Base-by-base conservation (phyloP, 2,113 vertebrate genomes). In the Cynoglossus semilaevis region DNA sequence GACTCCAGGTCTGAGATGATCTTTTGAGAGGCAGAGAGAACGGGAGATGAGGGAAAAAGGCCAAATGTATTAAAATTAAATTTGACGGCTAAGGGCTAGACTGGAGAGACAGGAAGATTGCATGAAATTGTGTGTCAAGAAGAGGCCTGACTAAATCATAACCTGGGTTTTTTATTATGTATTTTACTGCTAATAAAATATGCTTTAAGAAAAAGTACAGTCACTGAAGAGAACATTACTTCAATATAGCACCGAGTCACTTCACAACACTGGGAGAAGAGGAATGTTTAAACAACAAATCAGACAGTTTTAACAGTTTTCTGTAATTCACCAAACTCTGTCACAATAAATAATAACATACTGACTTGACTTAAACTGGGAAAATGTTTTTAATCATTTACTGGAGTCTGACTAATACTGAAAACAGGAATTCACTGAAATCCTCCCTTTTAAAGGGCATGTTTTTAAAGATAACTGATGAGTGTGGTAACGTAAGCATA, bases 1-100 rank as follows among this genome's bases (percentile, higher is more conserved):
- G 97, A 98, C 82, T 99, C 97, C 0, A 99, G 92, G 84, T 99
- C 97, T 14, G 97, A 99, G 91, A 99, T 98, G 80, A 99, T 96
- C 97, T 99, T 29, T 29, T 29, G 70, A n/a, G 41, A 9, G 34
- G 15, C 10, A 36, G 16, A 15, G 15, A 49, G 17, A 52, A 14
- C 14, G 37, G 10, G 16, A 17, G 29, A 15, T 22, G 1, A 15
- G 9, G 1, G 37, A 17, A 9, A 44, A 18, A 1, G 15, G 1
- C 4, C 9, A 45, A 45, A 45, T 17, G 3, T 9, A 1, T 3
- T 15, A 15, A 42, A 4, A 29, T 29, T 29, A 4, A 40, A 40
- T 40, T 40, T 40, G 38, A 29, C 22, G 6, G 22, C 22, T 29
- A 6, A 29, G 22, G 22, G 22, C 13, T 40, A 40, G 13, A 40